Percentiles rank a stretch among this genome's conserved stretches.
Evolutionary conservation across 2,888 invertebrate species (phyloP).

Genomic region (Pediacus dermestoides): DNA sequence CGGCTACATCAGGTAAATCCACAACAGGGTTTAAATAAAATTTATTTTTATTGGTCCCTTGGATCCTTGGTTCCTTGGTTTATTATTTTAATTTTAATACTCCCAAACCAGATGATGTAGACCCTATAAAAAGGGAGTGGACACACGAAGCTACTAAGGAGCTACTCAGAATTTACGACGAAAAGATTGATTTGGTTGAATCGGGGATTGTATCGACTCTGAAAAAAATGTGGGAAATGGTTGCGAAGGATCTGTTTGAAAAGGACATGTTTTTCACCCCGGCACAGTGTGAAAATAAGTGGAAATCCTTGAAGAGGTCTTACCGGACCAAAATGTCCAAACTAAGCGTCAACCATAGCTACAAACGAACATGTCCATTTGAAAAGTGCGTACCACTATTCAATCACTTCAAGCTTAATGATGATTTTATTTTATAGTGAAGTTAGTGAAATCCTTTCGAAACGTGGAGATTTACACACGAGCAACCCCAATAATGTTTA

Average conservation of each 20-base stretch:
- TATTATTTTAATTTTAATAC: no score
- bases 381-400: conserved; percentile 19
- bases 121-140: conserved; percentile 26
- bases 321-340: conserved; percentile 21
- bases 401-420: no score
- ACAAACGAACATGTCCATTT: conserved; percentile 22
- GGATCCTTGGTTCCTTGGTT: no score
- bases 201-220: conserved; percentile 25
- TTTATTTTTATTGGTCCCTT: no score
- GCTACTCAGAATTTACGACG: conserved; percentile 24
- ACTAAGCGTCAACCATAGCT: conserved; percentile 6
- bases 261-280: conserved; percentile 19
- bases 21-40: no score
- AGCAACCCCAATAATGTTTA: no score
- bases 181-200: conserved; percentile 25
- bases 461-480: neutral
- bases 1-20: no score
- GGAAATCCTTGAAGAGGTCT: conserved; percentile 24
- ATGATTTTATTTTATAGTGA: conserved; percentile 15
- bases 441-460: conserved; percentile 20
- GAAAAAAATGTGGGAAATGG: conserved; percentile 25
- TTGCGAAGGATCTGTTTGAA: conserved; percentile 23
- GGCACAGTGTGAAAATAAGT: conserved; percentile 15
- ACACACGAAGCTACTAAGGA: conserved; percentile 23
- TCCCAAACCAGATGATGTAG: no score